These are phyloP conservation scores for Nephila pilipes DNA, from an alignment of 1,140 invertebrate genomes.

Conservation along the genomic window DNA sequence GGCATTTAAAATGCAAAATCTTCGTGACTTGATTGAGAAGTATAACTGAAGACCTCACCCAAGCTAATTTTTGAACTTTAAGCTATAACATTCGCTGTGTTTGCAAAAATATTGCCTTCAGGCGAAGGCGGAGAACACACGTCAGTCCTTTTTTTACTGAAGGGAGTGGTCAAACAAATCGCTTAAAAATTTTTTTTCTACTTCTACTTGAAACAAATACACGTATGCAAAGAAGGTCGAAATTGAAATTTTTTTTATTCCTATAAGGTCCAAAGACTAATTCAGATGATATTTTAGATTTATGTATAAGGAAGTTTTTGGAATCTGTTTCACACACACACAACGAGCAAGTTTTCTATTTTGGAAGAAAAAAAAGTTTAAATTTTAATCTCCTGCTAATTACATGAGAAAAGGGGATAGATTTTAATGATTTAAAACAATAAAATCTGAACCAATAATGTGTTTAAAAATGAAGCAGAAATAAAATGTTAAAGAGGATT, in stretches of 20 bases:
- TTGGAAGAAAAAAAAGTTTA: too few relatives aligned
- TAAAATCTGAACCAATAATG: too few relatives aligned
- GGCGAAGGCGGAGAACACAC: conserved; percentile 14
- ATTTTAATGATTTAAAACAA: too few relatives aligned
- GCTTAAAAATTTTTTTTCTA: background rate
- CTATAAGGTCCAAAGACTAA: background rate
- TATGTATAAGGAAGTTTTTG: too few relatives aligned
- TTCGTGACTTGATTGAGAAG: background rate
- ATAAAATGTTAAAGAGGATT: too few relatives aligned
- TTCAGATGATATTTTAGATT: too few relatives aligned
- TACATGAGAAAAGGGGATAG: too few relatives aligned
- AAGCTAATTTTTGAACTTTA: conserved; percentile 13
- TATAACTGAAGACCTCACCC: conserved; percentile 12
- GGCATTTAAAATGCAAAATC: background rate
- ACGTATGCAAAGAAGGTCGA: conserved; percentile 14
- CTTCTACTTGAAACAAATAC: background rate
- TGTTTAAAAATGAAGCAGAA: too few relatives aligned
- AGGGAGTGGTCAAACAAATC: conserved; percentile 24
- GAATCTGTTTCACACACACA: too few relatives aligned
- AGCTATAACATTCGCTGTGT: background rate
- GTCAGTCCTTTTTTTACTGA: background rate
- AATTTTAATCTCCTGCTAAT: too few relatives aligned
- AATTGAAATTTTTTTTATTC: background rate
- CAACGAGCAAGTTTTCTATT: too few relatives aligned
- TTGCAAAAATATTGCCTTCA: background rate